Evolutionary conservation across 2,113 vertebrate species (phyloP).

Genomic region (Neogale vison): DNA sequence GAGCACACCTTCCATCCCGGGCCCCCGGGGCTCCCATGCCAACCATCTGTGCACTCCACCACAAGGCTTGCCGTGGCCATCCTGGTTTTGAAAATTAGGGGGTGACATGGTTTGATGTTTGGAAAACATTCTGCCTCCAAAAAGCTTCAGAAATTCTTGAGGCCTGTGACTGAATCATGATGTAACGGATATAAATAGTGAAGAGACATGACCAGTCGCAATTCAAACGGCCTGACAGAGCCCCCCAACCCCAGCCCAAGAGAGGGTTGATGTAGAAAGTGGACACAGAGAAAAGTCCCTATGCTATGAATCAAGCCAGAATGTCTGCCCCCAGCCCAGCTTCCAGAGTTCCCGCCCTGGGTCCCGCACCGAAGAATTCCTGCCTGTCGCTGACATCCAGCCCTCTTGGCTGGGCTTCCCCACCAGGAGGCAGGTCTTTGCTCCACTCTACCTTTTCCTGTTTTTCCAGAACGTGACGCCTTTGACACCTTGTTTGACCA

Average conservation of each 20-base stretch:
- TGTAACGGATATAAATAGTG: not conserved
- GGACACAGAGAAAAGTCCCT: not conserved
- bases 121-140: not conserved
- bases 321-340: not conserved
- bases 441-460: not conserved
- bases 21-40: not conserved
- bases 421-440: not conserved
- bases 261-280: not conserved
- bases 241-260: not conserved
- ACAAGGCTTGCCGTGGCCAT: not conserved
- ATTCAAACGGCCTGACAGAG: not conserved
- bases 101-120: not conserved
- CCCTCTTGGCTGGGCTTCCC: not conserved
- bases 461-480: constrained; percentile 94
- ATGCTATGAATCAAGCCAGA: not conserved
- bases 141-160: not conserved
- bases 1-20: not conserved
- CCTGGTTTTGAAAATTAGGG: not conserved
- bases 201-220: not conserved
- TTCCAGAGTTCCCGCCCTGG: not conserved
- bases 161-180: not conserved
- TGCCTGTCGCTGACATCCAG: accelerated
- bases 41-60: not conserved
- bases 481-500: constrained; percentile 99
- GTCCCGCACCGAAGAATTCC: not conserved